phyloP scores from a whole-genome alignment of 2,797 vertebrate species.

The Spinus pinus region DNA sequence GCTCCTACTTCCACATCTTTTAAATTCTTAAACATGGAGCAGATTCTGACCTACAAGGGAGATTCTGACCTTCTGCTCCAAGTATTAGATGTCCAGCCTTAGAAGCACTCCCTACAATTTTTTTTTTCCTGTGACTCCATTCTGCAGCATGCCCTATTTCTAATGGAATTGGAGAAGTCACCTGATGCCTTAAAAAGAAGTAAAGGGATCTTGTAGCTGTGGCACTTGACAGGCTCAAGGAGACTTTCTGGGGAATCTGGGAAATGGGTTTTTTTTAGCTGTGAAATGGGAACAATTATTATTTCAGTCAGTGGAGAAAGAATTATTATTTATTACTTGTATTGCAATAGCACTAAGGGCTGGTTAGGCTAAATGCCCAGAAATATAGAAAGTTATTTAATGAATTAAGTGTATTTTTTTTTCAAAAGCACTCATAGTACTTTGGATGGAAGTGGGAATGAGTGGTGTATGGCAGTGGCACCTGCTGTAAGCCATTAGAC shows the following conservation, averaged over 20 bases:
- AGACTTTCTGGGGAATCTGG: neutral
- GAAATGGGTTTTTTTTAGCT: neutral
- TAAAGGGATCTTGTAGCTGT: neutral
- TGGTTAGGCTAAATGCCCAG: conserved; percentile 39
- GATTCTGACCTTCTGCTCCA: neutral
- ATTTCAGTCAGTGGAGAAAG: neutral
- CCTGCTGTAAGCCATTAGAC: conserved; percentile 5
- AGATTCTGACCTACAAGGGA: neutral
- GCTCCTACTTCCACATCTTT: neutral
- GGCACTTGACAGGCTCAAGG: neutral
- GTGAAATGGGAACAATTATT: neutral
- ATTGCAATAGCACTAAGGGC: conserved; percentile 4
- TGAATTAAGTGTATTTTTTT: neutral
- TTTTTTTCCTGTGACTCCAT: neutral
- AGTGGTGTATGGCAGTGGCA: neutral
- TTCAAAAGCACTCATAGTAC: neutral
- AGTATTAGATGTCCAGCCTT: neutral
- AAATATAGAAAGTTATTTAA: conserved; percentile 33
- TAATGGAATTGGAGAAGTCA: neutral
- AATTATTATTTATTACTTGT: conserved; percentile 46
- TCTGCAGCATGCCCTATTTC: neutral
- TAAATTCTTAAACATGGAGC: neutral
- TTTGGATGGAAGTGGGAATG: neutral
- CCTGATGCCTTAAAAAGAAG: neutral
- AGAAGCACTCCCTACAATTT: neutral